phyloP scores from a whole-genome alignment of 2,113 vertebrate genomes.

The Muntiacus muntjak region DNA sequence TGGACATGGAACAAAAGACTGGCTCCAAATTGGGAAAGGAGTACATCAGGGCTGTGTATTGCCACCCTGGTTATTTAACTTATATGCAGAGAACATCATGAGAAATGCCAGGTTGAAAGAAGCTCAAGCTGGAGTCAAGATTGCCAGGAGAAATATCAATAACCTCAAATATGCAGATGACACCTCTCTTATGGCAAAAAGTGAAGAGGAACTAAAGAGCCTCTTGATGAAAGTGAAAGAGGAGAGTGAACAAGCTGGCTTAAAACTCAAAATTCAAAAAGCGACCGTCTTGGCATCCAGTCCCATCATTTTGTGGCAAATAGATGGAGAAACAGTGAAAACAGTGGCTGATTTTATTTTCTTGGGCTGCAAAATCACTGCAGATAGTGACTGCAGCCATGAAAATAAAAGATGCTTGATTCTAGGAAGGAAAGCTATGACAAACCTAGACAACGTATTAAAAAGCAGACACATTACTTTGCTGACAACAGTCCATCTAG shows the following conservation, averaged over 20 bases:
- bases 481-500: fast-evolving
- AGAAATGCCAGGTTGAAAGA: background rate
- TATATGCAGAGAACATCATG: background rate
- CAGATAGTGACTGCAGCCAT: background rate
- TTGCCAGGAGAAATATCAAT: background rate
- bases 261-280: background rate
- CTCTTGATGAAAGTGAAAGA: background rate
- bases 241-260: background rate
- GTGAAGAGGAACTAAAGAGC: background rate
- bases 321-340: background rate
- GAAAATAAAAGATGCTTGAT: background rate
- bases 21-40: background rate
- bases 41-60: background rate
- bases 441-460: background rate
- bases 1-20: background rate
- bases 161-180: background rate
- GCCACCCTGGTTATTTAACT: background rate
- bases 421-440: background rate
- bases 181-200: background rate
- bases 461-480: background rate
- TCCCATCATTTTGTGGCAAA: background rate
- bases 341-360: background rate
- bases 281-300: fast-evolving
- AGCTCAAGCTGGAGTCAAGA: background rate
- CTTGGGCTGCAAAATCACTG: fast-evolving